Percentiles rank a stretch among this genome's conserved stretches.
Conservation (phyloP, 2,888 invertebrate genomes). For the Poecilobothrus nobilitatus region DNA sequence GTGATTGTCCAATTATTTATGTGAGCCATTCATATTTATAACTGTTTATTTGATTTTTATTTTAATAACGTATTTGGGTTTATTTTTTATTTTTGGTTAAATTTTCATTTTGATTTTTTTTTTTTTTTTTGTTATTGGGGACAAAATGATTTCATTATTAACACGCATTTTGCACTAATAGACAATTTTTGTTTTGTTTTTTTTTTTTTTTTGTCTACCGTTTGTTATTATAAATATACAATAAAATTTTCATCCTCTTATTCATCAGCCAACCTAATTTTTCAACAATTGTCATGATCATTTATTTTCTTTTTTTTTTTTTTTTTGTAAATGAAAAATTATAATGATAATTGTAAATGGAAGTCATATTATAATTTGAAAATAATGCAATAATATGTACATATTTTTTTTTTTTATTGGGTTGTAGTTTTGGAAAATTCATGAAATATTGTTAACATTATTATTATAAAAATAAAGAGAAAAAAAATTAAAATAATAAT, state of each 20-base stretch:
- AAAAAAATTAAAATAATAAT: too few relatives aligned
- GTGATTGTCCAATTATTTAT: too few relatives aligned
- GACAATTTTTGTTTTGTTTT: background rate
- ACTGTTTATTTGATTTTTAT: background rate
- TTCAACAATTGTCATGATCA: background rate
- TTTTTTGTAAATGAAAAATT: background rate
- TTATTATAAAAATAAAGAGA: background rate
- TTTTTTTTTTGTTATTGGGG: background rate
- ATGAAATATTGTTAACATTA: background rate
- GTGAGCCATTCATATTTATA: background rate
- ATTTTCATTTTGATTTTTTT: background rate
- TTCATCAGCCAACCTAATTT: too few relatives aligned
- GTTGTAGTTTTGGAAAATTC: background rate
- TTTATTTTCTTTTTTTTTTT: too few relatives aligned
- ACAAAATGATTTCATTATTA: constrained; percentile 3
- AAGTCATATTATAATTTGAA: background rate
- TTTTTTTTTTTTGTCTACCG: too few relatives aligned
- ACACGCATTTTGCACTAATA: constrained; percentile 6
- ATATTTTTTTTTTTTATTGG: background rate
- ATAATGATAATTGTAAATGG: background rate
- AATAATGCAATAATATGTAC: background rate
- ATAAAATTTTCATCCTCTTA: too few relatives aligned
- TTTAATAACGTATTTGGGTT: background rate
- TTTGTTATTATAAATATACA: background rate
- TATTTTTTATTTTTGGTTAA: background rate